Evolutionary conservation across 2,113 vertebrate species (phyloP).

Genomic region (Asarcornis scutulata): DNA sequence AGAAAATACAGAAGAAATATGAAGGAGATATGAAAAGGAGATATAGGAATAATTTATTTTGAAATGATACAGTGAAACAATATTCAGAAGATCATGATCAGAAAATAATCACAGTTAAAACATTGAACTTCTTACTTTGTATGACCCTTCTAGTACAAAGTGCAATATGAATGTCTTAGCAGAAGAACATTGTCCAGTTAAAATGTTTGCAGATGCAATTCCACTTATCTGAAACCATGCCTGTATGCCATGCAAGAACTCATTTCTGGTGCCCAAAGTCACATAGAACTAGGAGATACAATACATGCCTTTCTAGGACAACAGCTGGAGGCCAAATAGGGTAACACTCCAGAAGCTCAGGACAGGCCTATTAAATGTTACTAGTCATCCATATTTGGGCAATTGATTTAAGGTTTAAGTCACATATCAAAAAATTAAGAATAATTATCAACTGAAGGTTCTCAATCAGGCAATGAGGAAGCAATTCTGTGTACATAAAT

Average conservation of each 20-base stretch:
- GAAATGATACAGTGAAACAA: neutral
- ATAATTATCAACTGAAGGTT: constrained; percentile 40
- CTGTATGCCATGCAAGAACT: neutral
- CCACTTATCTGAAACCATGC: neutral
- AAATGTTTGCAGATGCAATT: neutral
- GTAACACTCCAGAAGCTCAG: neutral
- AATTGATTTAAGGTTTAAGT: constrained; percentile 20
- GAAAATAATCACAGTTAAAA: neutral
- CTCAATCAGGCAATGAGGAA: constrained; percentile 51
- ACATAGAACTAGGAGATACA: neutral
- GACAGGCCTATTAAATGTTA: neutral
- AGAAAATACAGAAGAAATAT: neutral
- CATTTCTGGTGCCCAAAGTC: neutral
- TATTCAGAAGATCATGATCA: neutral
- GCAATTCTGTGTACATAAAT: constrained; percentile 30
- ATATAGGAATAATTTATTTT: neutral
- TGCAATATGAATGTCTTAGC: neutral
- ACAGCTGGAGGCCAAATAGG: neutral
- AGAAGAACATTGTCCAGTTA: neutral
- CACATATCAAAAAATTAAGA: constrained; percentile 17
- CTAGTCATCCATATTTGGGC: neutral
- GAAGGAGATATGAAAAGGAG: neutral
- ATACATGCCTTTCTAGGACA: neutral
- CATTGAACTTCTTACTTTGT: neutral
- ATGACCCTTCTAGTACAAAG: neutral